Evolutionary conservation across 1,140 invertebrate genomes (phyloP).

Genomic region (Monomorium pharaonis): DNA sequence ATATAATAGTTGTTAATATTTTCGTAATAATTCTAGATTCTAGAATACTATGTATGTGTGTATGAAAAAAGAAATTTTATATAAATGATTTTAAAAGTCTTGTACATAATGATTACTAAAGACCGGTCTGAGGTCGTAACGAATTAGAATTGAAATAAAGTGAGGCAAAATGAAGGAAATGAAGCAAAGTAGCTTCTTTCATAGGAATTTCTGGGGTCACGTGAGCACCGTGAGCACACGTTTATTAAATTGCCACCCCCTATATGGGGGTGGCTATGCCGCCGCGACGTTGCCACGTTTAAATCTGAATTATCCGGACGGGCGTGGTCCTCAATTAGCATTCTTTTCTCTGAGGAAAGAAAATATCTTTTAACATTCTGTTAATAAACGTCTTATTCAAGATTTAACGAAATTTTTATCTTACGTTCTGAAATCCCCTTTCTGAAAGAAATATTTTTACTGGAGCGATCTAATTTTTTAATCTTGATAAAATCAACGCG

Average conservation of each 20-base stretch:
- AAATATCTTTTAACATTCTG: constrained; percentile 10
- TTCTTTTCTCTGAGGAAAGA: constrained; percentile 14
- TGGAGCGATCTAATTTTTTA: neutral
- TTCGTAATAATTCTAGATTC: neutral
- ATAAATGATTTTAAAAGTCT: neutral
- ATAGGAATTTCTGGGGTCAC: constrained; percentile 43
- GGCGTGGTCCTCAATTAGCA: constrained; percentile 68
- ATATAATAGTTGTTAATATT: neutral
- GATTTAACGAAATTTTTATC: constrained; percentile 4
- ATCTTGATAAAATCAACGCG: neutral
- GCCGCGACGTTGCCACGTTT: constrained; percentile 73
- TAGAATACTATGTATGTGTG: too few species aligned
- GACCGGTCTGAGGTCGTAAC: neutral
- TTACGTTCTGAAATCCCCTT: neutral
- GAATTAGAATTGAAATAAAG: constrained; percentile 34
- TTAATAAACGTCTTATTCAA: constrained; percentile 37
- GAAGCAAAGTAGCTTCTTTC: constrained; percentile 27
- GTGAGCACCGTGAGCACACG: constrained; percentile 57
- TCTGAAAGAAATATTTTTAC: neutral
- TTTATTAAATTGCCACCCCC: constrained; percentile 79
- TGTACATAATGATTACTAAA: neutral
- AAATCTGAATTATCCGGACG: constrained; percentile 76
- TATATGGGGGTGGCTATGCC: constrained; percentile 33
- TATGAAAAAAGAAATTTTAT: neutral
- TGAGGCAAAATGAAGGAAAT: constrained; percentile 42